A percentile compares a stretch with the other conserved stretches of the same genome.
phyloP scores from a whole-genome alignment of 2,888 invertebrate genomes.

The Rosalia funebris region DNA sequence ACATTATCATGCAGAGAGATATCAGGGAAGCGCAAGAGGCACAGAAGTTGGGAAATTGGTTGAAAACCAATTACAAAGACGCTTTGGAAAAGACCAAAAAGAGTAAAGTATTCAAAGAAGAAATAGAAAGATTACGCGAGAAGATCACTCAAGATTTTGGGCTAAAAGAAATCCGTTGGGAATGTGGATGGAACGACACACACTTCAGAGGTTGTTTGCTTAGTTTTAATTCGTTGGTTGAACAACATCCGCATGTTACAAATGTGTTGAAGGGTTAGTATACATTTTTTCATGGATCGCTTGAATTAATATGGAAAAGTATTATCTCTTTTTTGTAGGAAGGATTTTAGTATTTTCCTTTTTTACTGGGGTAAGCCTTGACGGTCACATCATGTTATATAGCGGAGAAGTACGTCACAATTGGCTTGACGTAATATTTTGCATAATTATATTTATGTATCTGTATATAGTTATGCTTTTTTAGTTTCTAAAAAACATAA shows the following conservation, averaged over 20 bases:
- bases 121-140: conserved; percentile 75
- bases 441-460: conserved; percentile 20
- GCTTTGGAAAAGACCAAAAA: conserved; percentile 76
- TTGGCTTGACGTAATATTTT: conserved; percentile 84
- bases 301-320: not conserved
- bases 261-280: conserved; percentile 71
- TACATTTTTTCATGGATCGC: not conserved
- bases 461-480: conserved; percentile 51
- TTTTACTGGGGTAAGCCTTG: conserved; percentile 90
- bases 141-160: conserved; percentile 69
- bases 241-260: conserved; percentile 80
- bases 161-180: conserved; percentile 75
- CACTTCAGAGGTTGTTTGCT: conserved; percentile 92
- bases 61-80: conserved; percentile 74
- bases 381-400: conserved; percentile 89
- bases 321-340: conserved; percentile 63
- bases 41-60: conserved; percentile 71
- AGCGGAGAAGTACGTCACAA: conserved; percentile 93
- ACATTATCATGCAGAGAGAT: conserved; percentile 65
- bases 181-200: conserved; percentile 88
- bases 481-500: conserved; percentile 84
- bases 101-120: conserved; percentile 72
- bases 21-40: conserved; percentile 62
- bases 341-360: conserved; percentile 88
- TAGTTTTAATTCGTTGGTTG: conserved; percentile 79